Evolutionary conservation across 2,113 vertebrate species (phyloP), one percentile per base, ranked within the genome.

Genomic region (Ciconia stormi): DNA sequence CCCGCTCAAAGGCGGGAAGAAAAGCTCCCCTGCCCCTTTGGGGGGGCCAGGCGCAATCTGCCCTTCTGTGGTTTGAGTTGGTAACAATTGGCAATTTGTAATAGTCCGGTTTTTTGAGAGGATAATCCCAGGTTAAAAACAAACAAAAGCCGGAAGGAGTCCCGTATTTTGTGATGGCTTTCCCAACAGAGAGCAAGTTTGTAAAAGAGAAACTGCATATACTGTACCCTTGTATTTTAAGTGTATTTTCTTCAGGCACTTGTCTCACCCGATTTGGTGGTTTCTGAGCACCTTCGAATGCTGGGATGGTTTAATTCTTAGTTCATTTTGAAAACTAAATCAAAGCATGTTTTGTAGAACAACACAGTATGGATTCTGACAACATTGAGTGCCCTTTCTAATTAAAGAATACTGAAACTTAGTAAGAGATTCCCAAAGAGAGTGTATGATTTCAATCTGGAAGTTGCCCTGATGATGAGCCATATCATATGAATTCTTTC

Each of bases 1-100:
- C 23, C 40, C 2, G 2, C 66, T 50, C 20, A 42, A 42, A 44
- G 46, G 40, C 0, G 0, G 50, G 15, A 65, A 44, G 61, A 32
- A 70, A 50, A 67, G 16, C 32, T 76, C 22, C 16, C 40, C 30
- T 20, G 10, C 17, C 18, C 34, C 14, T 30, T 11, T 8, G 12
- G 0, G 5, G 32, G 20, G 27, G 6, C 0, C n/a, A 8, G 32
- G 30, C 2, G 0, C 53, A 26, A 27, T 61, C 66, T 77, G 20
- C 77, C 47, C 46, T 34, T 55, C n/a, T 32, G 34, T 47, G 29
- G 34, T 38, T 38, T n/a, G 32, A 46, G 27, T 50, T 10, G 2
- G 32, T 36, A 29, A 36, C 30, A 55, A 8, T 0, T 74, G 56
- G 36, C n/a, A 49, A 19, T 17, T 76, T 76, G 32, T 53, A 19